These are phyloP conservation scores for Chionodraco myersi DNA, from an alignment of 2,113 vertebrate genomes.

Conservation along the genomic window DNA sequence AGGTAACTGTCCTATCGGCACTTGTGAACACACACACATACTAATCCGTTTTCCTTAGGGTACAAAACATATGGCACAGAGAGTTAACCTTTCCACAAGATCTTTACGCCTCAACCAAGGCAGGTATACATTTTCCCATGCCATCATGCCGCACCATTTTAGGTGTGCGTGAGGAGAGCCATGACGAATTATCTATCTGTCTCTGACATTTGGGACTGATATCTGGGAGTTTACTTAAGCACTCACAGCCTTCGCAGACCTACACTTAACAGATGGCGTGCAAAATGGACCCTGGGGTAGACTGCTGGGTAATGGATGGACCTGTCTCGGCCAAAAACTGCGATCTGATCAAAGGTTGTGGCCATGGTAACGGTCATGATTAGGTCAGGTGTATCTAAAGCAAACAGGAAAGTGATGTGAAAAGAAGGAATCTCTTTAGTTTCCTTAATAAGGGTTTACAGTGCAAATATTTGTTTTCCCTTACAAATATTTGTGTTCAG, in stretches of 20 bases:
- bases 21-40: constrained; percentile 19
- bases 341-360: constrained; percentile 50
- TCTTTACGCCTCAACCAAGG: constrained; percentile 49
- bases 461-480: background rate
- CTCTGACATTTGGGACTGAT: constrained; percentile 54
- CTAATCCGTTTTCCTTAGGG: constrained; percentile 24
- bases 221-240: constrained; percentile 60
- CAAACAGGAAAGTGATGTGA: background rate
- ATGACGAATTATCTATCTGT: constrained; percentile 59
- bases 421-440: background rate
- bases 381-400: background rate
- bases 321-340: constrained; percentile 33
- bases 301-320: constrained; percentile 61
- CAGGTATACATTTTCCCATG: constrained; percentile 52
- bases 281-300: constrained; percentile 57
- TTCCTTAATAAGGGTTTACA: background rate
- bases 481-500: background rate
- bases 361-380: constrained; percentile 20
- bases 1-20: constrained; percentile 42
- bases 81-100: constrained; percentile 58
- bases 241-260: constrained; percentile 36
- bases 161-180: constrained; percentile 53
- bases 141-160: constrained; percentile 66
- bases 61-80: constrained; percentile 65
- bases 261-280: constrained; percentile 65